Percentiles rank a stretch among this genome's conserved stretches.
These are phyloP conservation scores for Platalea minor DNA, from an alignment of 2,797 vertebrate species.

Conservation along the genomic window DNA sequence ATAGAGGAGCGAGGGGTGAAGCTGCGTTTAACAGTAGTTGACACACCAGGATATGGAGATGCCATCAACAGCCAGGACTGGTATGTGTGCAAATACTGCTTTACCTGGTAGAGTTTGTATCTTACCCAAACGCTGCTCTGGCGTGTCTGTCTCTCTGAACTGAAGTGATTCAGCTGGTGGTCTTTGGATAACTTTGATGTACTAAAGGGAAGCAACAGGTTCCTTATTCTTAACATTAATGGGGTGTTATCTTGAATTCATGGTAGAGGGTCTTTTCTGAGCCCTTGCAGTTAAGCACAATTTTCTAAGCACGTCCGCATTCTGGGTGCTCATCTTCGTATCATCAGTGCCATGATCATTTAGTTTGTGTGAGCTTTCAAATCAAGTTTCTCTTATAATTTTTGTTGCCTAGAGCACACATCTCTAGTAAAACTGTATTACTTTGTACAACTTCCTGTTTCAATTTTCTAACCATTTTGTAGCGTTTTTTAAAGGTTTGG, in stretches of 20 bases:
- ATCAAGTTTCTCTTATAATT: background rate
- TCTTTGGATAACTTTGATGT: background rate
- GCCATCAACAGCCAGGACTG: constrained; percentile 79
- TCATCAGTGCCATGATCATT: background rate
- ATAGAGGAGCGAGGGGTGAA: constrained; percentile 79
- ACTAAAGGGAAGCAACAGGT: background rate
- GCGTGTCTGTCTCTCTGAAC: background rate
- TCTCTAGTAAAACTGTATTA: background rate
- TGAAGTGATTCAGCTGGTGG: background rate
- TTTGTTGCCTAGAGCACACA: background rate
- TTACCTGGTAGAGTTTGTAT: background rate
- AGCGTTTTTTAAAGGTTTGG: background rate
- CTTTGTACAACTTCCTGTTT: background rate
- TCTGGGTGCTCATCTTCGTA: background rate
- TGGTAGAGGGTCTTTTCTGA: background rate
- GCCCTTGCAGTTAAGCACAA: background rate
- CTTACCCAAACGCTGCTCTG: background rate
- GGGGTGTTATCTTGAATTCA: background rate
- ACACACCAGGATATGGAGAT: constrained; percentile 77
- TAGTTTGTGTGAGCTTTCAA: background rate
- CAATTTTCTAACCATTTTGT: background rate
- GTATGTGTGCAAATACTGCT: constrained; percentile 54
- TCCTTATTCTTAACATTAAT: background rate
- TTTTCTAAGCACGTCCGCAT: background rate
- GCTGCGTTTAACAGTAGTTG: constrained; percentile 76